Conservation (phyloP, 2,888 invertebrate species). For the Melangyna quadrimaculata region DNA sequence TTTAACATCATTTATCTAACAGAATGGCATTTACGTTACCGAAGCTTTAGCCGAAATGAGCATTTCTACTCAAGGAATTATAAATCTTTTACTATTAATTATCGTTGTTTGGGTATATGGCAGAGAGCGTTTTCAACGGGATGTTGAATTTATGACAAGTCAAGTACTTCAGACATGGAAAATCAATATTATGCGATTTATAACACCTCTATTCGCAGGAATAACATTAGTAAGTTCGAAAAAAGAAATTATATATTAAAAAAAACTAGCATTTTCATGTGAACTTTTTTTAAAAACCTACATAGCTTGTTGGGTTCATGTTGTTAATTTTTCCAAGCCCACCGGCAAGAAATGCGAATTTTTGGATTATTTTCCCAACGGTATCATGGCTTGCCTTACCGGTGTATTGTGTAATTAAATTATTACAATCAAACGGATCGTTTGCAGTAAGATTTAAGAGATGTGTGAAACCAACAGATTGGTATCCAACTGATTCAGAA, state of each 20-base stretch:
- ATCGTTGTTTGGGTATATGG: conserved; percentile 91
- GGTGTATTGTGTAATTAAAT: conserved; percentile 43
- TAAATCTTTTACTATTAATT: conserved; percentile 89
- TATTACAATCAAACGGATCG: conserved; percentile 55
- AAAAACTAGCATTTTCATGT: not conserved
- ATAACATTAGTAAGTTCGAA: not conserved
- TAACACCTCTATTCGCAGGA: conserved; percentile 13
- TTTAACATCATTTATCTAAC: no score
- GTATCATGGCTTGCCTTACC: conserved; percentile 65
- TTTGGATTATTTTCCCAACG: not conserved
- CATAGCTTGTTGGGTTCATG: not conserved
- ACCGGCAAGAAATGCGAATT: no score
- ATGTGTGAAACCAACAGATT: conserved; percentile 69
- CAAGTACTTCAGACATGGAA: conserved; percentile 81
- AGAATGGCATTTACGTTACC: conserved; percentile 22
- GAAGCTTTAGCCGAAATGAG: conserved; percentile 5
- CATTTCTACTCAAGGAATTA: conserved; percentile 86
- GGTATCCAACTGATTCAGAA: conserved; percentile 69
- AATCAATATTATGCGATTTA: conserved; percentile 25
- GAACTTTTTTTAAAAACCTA: not conserved
- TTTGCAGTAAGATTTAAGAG: conserved; percentile 56
- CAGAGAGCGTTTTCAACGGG: conserved; percentile 83
- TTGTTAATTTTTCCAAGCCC: not conserved
- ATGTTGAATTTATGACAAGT: conserved; percentile 88
- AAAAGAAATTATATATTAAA: no score